Evolutionary conservation across 2,113 vertebrate species (phyloP).

Genomic region (Rhinichthys klamathensis): DNA sequence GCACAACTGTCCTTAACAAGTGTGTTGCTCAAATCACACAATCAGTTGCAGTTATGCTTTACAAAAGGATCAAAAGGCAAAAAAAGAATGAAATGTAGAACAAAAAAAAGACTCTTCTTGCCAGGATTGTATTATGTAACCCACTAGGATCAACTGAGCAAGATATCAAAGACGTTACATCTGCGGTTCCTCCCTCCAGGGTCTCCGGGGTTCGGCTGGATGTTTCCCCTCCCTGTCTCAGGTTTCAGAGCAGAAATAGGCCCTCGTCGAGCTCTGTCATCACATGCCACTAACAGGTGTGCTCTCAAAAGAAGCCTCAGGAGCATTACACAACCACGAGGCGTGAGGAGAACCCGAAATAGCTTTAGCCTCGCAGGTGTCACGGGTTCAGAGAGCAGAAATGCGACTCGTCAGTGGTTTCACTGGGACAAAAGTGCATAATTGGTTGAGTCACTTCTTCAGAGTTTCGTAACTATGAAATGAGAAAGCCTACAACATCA

Average conservation of each 20-base stretch:
- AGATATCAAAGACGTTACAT: constrained; percentile 18
- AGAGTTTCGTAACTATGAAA: background rate
- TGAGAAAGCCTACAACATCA: background rate
- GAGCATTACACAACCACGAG: constrained; percentile 72
- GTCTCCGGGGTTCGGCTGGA: background rate
- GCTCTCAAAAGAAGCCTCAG: constrained; percentile 71
- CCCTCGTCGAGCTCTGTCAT: constrained; percentile 57
- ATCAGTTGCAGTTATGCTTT: background rate
- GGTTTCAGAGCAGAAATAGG: background rate
- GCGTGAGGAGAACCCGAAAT: constrained; percentile 29
- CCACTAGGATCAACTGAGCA: background rate
- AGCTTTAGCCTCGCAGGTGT: background rate
- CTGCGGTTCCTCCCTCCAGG: constrained; percentile 17
- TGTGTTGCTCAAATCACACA: background rate
- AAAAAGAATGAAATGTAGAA: background rate
- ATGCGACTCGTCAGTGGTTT: background rate
- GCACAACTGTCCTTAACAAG: too few species aligned
- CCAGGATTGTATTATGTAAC: constrained; percentile 17
- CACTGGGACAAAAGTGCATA: background rate
- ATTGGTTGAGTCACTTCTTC: background rate
- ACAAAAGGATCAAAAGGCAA: background rate
- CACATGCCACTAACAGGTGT: constrained; percentile 75
- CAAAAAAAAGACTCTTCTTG: background rate
- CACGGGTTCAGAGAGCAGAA: background rate
- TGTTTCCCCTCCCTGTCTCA: background rate